These are phyloP conservation scores for Rhamphomyia laevipes DNA, from an alignment of 2,888 invertebrate genomes.

Conservation along the genomic window DNA sequence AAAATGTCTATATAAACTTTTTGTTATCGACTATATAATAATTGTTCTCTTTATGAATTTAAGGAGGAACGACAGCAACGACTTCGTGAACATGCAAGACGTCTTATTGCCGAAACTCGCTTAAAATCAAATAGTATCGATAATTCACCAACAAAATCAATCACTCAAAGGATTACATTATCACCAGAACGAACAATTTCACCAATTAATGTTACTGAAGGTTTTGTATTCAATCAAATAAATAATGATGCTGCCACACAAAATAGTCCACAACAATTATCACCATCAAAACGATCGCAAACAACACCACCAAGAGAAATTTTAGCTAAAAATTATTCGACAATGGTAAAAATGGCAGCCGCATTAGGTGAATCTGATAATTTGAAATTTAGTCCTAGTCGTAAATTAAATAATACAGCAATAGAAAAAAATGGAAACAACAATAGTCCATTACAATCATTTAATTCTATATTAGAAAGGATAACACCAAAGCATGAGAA, in stretches of 20 bases:
- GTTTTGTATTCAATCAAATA: conserved; percentile 17
- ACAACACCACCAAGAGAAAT: conserved; percentile 32
- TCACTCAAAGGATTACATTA: conserved; percentile 30
- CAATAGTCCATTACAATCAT: conserved; percentile 53
- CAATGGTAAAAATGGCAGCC: conserved; percentile 26
- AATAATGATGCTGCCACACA: conserved; percentile 22
- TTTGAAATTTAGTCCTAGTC: conserved; percentile 33
- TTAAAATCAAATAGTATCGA: conserved; percentile 32
- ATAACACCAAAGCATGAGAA: conserved; percentile 61
- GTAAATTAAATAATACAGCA: conserved; percentile 32
- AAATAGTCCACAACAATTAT: conserved; percentile 17
- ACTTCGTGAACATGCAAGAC: conserved; percentile 76
- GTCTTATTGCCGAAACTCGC: conserved; percentile 78
- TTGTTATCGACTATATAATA: neutral
- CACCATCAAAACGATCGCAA: conserved; percentile 29
- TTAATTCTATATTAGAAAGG: conserved; percentile 54
- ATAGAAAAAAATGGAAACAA: conserved; percentile 32
- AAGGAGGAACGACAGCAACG: conserved; percentile 77
- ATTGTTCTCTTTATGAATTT: conserved; percentile 7
- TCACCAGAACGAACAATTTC: conserved; percentile 36
- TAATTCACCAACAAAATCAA: conserved; percentile 31
- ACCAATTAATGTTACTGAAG: conserved; percentile 28
- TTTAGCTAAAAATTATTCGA: conserved; percentile 24
- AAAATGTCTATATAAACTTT: neutral
- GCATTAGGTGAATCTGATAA: conserved; percentile 9